Conservation (phyloP, 2,113 vertebrate genomes). For the Myrmophylax atrothorax region DNA sequence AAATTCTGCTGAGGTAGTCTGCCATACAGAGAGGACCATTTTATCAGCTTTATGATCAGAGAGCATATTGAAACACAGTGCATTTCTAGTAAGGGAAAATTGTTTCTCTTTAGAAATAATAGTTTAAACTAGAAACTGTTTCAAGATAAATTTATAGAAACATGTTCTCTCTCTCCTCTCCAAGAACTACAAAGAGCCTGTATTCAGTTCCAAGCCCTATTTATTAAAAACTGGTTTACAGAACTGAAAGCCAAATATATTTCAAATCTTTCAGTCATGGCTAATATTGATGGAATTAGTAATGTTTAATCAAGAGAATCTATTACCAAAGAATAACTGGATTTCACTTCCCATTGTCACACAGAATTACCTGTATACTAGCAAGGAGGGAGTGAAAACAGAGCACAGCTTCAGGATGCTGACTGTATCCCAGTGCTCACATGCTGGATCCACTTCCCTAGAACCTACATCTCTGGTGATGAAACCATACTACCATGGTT, state of each 20-base stretch:
- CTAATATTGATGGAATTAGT: background rate
- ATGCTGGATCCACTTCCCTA: background rate
- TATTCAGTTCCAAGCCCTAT: background rate
- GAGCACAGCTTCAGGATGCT: background rate
- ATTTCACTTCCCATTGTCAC: background rate
- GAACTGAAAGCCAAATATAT: background rate
- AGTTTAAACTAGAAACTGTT: background rate
- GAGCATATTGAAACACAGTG: slow-evolving; percentile 34
- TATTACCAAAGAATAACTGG: background rate
- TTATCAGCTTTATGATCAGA: slow-evolving; percentile 46
- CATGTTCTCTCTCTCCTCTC: background rate
- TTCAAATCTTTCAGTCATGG: background rate
- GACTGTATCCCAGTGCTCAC: background rate
- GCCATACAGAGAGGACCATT: slow-evolving; percentile 22
- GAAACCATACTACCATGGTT: background rate
- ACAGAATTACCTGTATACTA: background rate
- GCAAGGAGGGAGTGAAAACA: background rate
- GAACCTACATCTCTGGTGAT: background rate
- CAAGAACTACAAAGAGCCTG: background rate
- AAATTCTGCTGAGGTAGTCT: slow-evolving; percentile 43
- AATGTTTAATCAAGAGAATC: background rate
- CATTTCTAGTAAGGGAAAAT: slow-evolving; percentile 18
- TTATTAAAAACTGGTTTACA: background rate
- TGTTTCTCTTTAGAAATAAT: background rate
- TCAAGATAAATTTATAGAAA: background rate